These are phyloP conservation scores for Boulengeromyrus knoepffleri DNA, from an alignment of 2,113 vertebrate genomes.

Conservation along the genomic window DNA sequence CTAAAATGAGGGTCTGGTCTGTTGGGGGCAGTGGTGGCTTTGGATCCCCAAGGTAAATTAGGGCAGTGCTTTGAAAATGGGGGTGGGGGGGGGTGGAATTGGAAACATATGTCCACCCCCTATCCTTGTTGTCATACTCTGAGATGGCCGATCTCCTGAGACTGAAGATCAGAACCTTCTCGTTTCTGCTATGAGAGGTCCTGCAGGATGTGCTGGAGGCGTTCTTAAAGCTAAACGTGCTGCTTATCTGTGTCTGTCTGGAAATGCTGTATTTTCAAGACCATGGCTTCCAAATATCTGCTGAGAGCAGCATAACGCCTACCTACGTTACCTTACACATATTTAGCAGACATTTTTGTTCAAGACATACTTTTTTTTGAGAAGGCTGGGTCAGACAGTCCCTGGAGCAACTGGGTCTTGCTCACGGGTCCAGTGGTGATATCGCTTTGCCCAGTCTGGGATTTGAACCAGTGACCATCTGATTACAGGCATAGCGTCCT, in stretches of 20 bases:
- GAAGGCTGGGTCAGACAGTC: neutral
- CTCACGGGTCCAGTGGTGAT: neutral
- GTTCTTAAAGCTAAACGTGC: neutral
- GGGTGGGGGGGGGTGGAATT: conserved; percentile 24
- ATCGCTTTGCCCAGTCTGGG: neutral
- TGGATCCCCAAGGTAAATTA: conserved; percentile 35
- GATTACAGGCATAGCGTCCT: neutral
- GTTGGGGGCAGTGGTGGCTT: conserved; percentile 17
- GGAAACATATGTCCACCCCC: conserved; percentile 42
- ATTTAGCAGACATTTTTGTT: neutral
- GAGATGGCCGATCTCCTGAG: conserved; percentile 14
- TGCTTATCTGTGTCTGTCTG: neutral
- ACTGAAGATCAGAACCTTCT: neutral
- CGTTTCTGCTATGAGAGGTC: neutral
- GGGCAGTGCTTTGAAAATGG: neutral
- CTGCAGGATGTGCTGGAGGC: neutral
- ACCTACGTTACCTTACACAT: neutral
- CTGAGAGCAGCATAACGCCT: neutral
- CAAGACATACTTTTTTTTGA: neutral
- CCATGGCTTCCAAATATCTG: neutral
- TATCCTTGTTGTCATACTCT: conserved; percentile 17
- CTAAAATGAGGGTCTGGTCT: conserved; percentile 27
- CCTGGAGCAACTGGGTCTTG: neutral
- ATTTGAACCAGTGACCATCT: neutral
- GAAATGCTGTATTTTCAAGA: neutral